These are phyloP conservation scores for Hypsopygia costalis DNA, from an alignment of 2,888 invertebrate genomes.

Conservation along the genomic window DNA sequence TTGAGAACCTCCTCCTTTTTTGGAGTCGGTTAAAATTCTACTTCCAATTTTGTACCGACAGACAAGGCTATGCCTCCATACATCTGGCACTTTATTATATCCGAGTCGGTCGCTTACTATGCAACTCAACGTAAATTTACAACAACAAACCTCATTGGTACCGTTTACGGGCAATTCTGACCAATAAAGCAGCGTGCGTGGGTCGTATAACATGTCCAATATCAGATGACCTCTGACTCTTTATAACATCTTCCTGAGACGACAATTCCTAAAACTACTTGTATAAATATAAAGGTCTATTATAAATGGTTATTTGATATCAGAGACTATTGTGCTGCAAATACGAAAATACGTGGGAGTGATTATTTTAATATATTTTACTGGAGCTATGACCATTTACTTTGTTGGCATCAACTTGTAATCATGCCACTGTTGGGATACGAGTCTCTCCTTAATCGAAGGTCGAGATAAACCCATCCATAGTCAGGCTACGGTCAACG, in stretches of 20 bases:
- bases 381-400: conserved; percentile 21
- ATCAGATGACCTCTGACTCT: conserved; percentile 18
- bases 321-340: conserved; percentile 52
- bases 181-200: conserved; percentile 74
- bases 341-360: conserved; percentile 55
- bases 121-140: conserved; percentile 70
- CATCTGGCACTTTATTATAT: conserved; percentile 59
- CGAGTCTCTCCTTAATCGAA: no score
- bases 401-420: no score
- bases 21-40: no score
- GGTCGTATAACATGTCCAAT: conserved; percentile 42
- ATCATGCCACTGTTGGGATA: no score
- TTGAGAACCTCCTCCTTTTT: no score
- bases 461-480: no score
- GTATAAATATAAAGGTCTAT: conserved; percentile 30
- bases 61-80: conserved; percentile 37
- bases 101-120: conserved; percentile 42
- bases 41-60: conserved; percentile 18
- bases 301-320: conserved; percentile 46
- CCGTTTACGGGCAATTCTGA: conserved; percentile 75
- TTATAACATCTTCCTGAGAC: neutral
- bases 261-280: conserved; percentile 2
- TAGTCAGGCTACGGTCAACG: no score
- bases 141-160: conserved; percentile 74
- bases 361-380: conserved; percentile 54